Percentiles rank a stretch among this genome's conserved stretches.
Evolutionary conservation across 2,113 vertebrate genomes (phyloP).

Genomic region (Dryoscopus gambensis): DNA sequence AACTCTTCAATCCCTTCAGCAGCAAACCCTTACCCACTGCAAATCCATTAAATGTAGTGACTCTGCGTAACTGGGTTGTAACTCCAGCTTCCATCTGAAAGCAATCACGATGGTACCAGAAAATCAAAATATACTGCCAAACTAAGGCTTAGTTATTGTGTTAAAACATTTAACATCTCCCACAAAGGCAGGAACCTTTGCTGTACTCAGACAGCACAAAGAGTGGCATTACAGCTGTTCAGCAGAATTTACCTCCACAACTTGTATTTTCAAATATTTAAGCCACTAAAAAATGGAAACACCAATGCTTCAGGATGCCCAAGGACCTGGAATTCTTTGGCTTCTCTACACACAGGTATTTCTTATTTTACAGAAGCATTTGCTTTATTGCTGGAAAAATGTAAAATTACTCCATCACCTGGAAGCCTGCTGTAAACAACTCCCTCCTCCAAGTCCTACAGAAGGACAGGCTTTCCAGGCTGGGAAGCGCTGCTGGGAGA

Average conservation of each 20-base stretch:
- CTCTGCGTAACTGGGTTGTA: neutral
- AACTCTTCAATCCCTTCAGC: neutral
- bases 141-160: neutral
- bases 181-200: neutral
- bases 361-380: neutral
- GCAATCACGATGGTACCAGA: neutral
- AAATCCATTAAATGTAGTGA: neutral
- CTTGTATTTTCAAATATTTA: neutral
- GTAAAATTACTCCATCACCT: neutral
- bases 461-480: neutral
- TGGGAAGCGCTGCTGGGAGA: accelerated
- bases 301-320: neutral
- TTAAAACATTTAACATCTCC: neutral
- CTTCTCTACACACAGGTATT: neutral
- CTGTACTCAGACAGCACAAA: neutral
- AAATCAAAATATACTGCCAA: neutral
- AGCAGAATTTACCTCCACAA: neutral
- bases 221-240: neutral
- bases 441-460: neutral
- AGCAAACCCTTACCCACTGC: neutral
- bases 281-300: neutral
- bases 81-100: neutral
- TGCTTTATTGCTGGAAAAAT: neutral
- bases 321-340: neutral
- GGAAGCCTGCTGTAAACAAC: neutral